Evolutionary conservation across 2,888 invertebrate genomes (phyloP).

Genomic region (Dasysyrphus albostriatus): DNA sequence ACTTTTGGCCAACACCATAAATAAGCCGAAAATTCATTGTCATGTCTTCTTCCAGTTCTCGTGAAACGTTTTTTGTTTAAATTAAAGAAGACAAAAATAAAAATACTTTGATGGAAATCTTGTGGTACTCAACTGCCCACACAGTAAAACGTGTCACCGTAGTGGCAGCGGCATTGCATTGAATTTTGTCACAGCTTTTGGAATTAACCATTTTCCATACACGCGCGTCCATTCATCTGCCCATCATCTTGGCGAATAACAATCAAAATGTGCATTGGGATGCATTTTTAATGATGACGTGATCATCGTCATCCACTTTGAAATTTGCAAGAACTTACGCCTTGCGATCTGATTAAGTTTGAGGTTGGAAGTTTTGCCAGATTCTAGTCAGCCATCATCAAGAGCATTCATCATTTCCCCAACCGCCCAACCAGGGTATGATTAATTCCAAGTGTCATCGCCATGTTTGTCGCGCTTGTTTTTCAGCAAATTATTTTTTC

Average conservation of each 20-base stretch:
- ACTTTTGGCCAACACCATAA: slow-evolving; percentile 15
- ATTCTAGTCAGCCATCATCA: slow-evolving; percentile 26
- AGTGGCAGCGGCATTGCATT: slow-evolving; percentile 12
- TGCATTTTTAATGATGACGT: slow-evolving; percentile 69
- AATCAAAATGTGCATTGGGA: slow-evolving; percentile 34
- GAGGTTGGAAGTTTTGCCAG: slow-evolving; percentile 23
- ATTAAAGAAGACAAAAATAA: slow-evolving; percentile 27
- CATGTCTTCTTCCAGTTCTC: neutral
- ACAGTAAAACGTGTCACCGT: slow-evolving; percentile 59
- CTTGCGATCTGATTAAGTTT: slow-evolving; percentile 67
- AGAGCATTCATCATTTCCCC: slow-evolving; percentile 69
- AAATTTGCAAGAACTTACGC: slow-evolving; percentile 7
- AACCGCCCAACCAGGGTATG: slow-evolving; percentile 55
- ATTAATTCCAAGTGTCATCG: slow-evolving; percentile 69
- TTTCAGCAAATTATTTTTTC: slow-evolving; percentile 3
- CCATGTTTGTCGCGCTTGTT: slow-evolving; percentile 55
- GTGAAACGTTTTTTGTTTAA: slow-evolving; percentile 32
- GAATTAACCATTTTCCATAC: slow-evolving; percentile 68
- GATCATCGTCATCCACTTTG: slow-evolving; percentile 41
- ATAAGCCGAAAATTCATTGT: slow-evolving; percentile 38
- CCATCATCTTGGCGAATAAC: slow-evolving; percentile 11
- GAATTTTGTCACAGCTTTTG: slow-evolving; percentile 63
- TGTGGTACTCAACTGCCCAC: slow-evolving; percentile 55
- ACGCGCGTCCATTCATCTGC: slow-evolving; percentile 27
- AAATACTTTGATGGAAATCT: slow-evolving; percentile 65